Evolutionary conservation across 2,113 vertebrate species (phyloP), one percentile per base, ranked within the genome.

Genomic region (Sander vitreus): DNA sequence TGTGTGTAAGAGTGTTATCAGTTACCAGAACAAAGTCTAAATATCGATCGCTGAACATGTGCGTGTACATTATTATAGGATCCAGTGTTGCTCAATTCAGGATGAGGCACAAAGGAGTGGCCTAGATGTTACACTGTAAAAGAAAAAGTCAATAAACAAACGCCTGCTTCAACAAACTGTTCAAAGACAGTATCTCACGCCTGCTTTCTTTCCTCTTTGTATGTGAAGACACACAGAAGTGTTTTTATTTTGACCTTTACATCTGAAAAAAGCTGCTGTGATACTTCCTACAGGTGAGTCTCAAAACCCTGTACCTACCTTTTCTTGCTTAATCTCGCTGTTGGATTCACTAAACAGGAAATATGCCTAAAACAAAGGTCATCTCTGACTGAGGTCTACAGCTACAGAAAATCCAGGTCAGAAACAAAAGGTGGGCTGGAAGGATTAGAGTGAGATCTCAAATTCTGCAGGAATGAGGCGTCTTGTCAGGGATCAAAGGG

Each of bases 21-120:
- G 77, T 23, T 19, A 15, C 15, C 14, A 43, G 79, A 39, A 51
- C 70, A 88, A 84, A 89, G 85, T 84, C 83, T 73, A 54, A 39
- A 58, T 18, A 12, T 16, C 50, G 65, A 77, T 45, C 73, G 67
- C 13, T 62, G 78, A 58, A 51, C 21, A 15, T 6, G 30, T 59
- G 58, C 76, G 67, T 88, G 67, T 68, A 80, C 76, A 60, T 54
- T 83, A 75, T 66, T 64, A 57, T 21, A 85, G 80, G 87, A 88
- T 86, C 57, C 50, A 21, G n/a, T 47, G 5, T 53, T 68, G 48
- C 69, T 78, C 65, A 53, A 54, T 73, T 89, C 78, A 76, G 80
- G 86, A 90, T 85, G 59, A 74, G 30, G 4, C 64, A 53, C 15
- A 72, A 65, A 87, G 92, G 90, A 62, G 92, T 84, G 87, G 89